A percentile compares a stretch with the other conserved stretches of the same genome.
phyloP scores from a whole-genome alignment of 2,888 invertebrate species.

The Macropis europaea region DNA sequence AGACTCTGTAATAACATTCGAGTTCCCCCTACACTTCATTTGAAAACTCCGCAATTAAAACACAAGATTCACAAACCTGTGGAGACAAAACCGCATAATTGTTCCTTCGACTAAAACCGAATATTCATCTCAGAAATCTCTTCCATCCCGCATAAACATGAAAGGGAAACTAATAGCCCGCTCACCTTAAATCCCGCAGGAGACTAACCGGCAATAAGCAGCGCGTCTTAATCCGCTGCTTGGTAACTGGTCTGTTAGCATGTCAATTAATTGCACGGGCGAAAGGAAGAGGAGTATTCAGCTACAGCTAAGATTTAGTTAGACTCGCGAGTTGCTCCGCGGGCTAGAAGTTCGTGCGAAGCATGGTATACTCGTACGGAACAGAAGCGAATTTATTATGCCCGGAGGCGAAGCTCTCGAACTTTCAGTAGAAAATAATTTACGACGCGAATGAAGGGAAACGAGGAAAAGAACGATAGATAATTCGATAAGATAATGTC shows the following conservation, averaged over 20 bases:
- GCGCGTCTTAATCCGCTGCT: conserved; percentile 2
- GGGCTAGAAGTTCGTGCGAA: neutral
- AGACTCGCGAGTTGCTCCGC: neutral
- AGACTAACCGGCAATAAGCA: neutral
- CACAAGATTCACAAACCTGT: no score
- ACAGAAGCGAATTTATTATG: conserved; percentile 26
- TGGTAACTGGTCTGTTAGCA: conserved; percentile 3
- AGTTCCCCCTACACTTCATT: no score
- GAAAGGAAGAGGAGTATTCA: neutral
- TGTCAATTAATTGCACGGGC: conserved; percentile 29
- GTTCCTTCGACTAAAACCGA: no score
- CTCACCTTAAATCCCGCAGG: neutral
- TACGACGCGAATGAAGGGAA: conserved; percentile 19
- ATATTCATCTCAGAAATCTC: no score
- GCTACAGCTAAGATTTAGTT: conserved; percentile 3
- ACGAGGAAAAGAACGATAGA: conserved; percentile 40
- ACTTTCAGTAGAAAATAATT: conserved; percentile 37
- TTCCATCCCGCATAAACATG: no score
- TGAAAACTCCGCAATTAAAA: no score
- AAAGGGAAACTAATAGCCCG: neutral
- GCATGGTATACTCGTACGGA: neutral
- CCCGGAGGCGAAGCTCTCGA: neutral
- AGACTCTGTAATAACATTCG: no score
- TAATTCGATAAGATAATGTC: conserved; percentile 52
- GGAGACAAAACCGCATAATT: no score